Conservation (phyloP, 2,888 invertebrate species). For the Polyommatus icarus region DNA sequence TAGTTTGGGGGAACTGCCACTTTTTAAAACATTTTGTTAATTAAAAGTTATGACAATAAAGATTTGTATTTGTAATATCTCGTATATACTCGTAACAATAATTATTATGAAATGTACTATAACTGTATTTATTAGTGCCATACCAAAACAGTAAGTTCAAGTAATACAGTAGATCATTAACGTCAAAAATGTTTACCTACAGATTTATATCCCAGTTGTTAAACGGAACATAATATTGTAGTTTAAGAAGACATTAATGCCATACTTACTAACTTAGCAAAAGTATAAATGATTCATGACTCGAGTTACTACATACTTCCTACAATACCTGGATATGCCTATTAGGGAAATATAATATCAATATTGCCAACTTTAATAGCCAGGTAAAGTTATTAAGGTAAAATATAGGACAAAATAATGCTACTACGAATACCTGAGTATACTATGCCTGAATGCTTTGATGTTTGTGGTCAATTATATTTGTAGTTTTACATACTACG, state of each 20-base stretch:
- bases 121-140: background rate
- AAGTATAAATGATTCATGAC: conserved; percentile 24
- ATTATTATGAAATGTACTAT: background rate
- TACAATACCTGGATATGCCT: conserved; percentile 18
- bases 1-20: too few relatives aligned
- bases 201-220: conserved; percentile 15
- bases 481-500: background rate
- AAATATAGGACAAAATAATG: background rate
- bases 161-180: conserved; percentile 14
- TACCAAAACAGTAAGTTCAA: background rate
- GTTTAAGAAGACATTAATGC: conserved; percentile 26
- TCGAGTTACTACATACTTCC: conserved; percentile 7
- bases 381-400: background rate
- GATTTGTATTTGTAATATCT: too few relatives aligned
- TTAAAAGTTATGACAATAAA: too few relatives aligned
- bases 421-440: background rate
- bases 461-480: background rate
- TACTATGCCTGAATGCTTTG: background rate
- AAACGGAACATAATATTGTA: conserved; percentile 14
- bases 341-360: background rate
- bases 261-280: conserved; percentile 1
- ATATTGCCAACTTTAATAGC: background rate
- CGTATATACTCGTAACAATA: background rate
- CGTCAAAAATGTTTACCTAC: conserved; percentile 15
- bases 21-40: too few relatives aligned